Evolutionary conservation across 2,797 vertebrate genomes (phyloP), one percentile per base, ranked within the genome.

Genomic region (Tiaroga cobitis): DNA sequence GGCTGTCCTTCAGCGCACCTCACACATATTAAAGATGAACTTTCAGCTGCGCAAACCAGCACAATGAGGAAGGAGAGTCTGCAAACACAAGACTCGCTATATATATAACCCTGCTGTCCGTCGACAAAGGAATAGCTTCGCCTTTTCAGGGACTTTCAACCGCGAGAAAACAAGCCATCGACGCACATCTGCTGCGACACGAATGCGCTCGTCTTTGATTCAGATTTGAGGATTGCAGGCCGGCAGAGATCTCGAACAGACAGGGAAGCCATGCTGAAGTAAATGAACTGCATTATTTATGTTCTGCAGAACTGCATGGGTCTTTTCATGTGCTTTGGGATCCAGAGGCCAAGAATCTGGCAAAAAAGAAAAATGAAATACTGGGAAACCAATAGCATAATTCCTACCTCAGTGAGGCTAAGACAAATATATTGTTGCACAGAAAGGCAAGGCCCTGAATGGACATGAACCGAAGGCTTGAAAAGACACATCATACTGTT

Each of bases 271-370:
- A 79, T 49, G 80, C 82, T 82, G 80, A 90, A 80, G 85, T 68
- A 89, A 89, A 87, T 13, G 18, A 72, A 34, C 69, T 85, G 80
- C 89, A 89, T 88, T 90, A 92, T 92, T 90, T 76, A 90, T 87
- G 81, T 59, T 70, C 87, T 76, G 83, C 37, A 85, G 76, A 80
- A 46, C 46, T 32, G 65, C 67, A 21, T 54, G 68, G 29, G 19
- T 77, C 61, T 79, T 41, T 79, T 32, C 21, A 34, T 63, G 68
- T 37, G 75, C 75, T 63, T 43, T 54, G 43, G 11, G 43, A 54
- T 74, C 41, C 10, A 56, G 34, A 16, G 56, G 81, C 68, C 56
- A 11, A 73, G 34, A 61, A 63, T 46, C 75, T 77, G 1, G 11
- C 74, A 59, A 5, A 59, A 39, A 54, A 24, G 4, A 8, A 1